Percentiles rank a stretch among this genome's conserved stretches.
Conservation (phyloP, 2,797 vertebrate species). For the Lithobates pipiens region DNA sequence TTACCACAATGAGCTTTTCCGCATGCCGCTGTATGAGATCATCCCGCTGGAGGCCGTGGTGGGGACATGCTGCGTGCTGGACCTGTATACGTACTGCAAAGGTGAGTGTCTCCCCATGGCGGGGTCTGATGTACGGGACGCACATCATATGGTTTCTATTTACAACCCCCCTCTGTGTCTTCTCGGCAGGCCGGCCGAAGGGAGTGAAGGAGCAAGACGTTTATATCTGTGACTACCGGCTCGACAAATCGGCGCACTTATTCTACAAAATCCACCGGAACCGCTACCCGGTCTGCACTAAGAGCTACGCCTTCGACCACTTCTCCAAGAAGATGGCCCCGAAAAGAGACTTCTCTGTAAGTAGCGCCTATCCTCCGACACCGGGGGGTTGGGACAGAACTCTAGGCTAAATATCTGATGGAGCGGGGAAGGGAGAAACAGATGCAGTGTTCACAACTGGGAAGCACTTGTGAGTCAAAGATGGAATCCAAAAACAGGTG, state of each 20-base stretch:
- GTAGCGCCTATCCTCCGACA: constrained; percentile 44
- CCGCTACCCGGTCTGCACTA: constrained; percentile 96
- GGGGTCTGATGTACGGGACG: no score
- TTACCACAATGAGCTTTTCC: constrained; percentile 97
- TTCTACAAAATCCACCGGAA: constrained; percentile 99
- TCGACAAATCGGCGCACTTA: constrained; percentile 97
- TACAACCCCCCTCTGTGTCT: neutral
- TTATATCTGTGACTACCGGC: constrained; percentile 96
- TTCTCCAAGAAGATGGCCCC: constrained; percentile 94
- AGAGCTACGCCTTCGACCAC: constrained; percentile 96
- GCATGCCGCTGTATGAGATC: constrained; percentile 96
- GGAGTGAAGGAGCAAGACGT: constrained; percentile 95
- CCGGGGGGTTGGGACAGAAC: no score
- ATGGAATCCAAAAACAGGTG: no score
- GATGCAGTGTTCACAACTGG: no score
- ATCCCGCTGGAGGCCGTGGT: constrained; percentile 97
- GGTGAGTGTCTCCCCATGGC: constrained; percentile 72
- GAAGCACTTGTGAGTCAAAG: no score
- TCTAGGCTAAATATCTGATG: no score
- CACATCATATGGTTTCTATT: neutral
- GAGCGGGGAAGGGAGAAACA: no score
- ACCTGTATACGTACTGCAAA: constrained; percentile 97
- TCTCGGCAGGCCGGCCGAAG: constrained; percentile 88
- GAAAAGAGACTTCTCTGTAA: constrained; percentile 96
- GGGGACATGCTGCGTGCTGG: constrained; percentile 92